Percentiles rank a stretch among this genome's conserved stretches.
phyloP scores from a whole-genome alignment of 2,113 vertebrate genomes.

The Vulpes lagopus region DNA sequence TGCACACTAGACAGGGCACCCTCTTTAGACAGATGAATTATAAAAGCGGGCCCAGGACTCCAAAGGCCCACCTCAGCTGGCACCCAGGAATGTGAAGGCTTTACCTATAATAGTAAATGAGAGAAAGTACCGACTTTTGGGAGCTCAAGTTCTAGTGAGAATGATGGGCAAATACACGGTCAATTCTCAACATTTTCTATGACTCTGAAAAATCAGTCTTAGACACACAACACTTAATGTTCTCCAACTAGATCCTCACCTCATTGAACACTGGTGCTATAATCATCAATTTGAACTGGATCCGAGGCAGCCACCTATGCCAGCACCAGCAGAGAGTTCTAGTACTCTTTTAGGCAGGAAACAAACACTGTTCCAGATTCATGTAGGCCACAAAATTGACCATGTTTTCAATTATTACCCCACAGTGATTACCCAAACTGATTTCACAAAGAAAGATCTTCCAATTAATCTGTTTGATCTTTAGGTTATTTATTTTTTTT shows the following conservation, averaged over 20 bases:
- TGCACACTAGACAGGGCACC: not conserved
- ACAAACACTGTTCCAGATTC: not conserved
- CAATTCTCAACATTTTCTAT: not conserved
- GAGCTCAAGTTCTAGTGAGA: not conserved
- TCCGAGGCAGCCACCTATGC: not conserved
- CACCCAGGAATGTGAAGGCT: not conserved
- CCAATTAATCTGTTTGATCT: not conserved
- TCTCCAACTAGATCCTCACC: not conserved
- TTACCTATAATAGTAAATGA: not conserved
- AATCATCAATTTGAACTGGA: not conserved
- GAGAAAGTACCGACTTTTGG: not conserved
- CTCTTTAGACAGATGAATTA: not conserved
- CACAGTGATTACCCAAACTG: not conserved
- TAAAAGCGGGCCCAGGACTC: not conserved
- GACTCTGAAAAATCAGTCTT: not conserved
- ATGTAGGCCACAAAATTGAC: not conserved
- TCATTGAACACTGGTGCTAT: not conserved
- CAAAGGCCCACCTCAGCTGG: not conserved
- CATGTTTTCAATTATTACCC: not conserved
- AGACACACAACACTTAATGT: not conserved
- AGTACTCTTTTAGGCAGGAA: not conserved
- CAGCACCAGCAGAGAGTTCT: not conserved
- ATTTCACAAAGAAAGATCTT: not conserved
- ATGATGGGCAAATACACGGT: not conserved
- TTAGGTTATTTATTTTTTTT: not conserved